Evolutionary conservation across 2,113 vertebrate species (phyloP), one percentile per base, ranked within the genome.

Genomic region (Phylloscopus trochiloides): DNA sequence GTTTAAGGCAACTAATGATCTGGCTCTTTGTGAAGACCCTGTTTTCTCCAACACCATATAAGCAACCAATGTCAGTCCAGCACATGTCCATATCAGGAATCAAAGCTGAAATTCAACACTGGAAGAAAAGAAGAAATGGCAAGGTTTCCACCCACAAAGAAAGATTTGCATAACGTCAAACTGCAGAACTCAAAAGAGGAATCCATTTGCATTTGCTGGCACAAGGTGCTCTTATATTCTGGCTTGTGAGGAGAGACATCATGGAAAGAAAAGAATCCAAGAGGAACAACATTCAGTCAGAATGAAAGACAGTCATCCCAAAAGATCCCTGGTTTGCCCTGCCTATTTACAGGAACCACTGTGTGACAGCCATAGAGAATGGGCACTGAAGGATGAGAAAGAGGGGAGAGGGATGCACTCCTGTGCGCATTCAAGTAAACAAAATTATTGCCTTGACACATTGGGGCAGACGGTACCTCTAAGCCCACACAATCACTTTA

Each of bases 391-490:
- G 28, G 36, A 42, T 40, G 22, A 20, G 9, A 47, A 34, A 62
- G 24, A 57, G 14, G 6, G 3, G 10, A 75, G 51, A 79, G 62
- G 15, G 34, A 66, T 55, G 34, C 29, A 9, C 11, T 65, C 29
- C 45, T 31, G 2, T 15, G 17, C 26, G 13, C 32, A 51, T 42
- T 32, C 50, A 17, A n/a, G 24, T 36, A 63, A 42, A 34, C 7
- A 92, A 85, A 92, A 59, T 18, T 17, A 76, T 22, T 65, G 25
- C 58, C 38, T 51, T 36, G 45, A 81, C 32, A 72, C 18, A 38
- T 50, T 54, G 15, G 32, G 28, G 32, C 12, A 80, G 21, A 17
- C 0, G 0, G 32, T 20, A 19, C 36, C 36, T 70, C 55, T 55
- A 48, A 66, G 38, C 25, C 71, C 34, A 74, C 17, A 45, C 9